Conservation (phyloP, 2,113 vertebrate genomes). For the Poeciliopsis occidentalis region DNA sequence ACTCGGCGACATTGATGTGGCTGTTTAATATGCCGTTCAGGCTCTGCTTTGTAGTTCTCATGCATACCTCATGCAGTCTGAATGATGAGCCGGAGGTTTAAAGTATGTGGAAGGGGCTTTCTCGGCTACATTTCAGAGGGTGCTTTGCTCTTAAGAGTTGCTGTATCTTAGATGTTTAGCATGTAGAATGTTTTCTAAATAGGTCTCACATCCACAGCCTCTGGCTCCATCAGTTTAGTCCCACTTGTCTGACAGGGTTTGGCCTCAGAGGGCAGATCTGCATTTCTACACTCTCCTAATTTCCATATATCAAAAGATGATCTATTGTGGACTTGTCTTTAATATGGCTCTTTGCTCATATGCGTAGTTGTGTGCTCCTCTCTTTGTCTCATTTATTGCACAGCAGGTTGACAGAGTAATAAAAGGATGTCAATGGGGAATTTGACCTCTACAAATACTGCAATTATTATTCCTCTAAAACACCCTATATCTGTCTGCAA, state of each 20-base stretch:
- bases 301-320: conserved; percentile 56
- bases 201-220: conserved; percentile 16
- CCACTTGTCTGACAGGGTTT: conserved; percentile 44
- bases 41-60: conserved; percentile 29
- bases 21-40: conserved; percentile 16
- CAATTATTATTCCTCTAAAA: conserved; percentile 67
- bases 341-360: conserved; percentile 26
- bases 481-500: conserved; percentile 55
- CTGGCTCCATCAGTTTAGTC: conserved; percentile 36
- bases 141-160: conserved; percentile 29
- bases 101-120: conserved; percentile 18
- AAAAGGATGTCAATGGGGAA: conserved; percentile 67
- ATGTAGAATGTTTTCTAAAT: conserved; percentile 7
- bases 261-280: conserved; percentile 34
- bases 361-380: conserved; percentile 35
- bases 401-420: conserved; percentile 64
- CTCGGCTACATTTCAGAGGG: conserved; percentile 11
- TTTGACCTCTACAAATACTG: conserved; percentile 72
- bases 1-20: conserved; percentile 21
- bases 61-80: conserved; percentile 12
- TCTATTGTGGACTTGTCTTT: conserved; percentile 29
- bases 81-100: conserved; percentile 33
- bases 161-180: neutral
- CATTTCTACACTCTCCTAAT: conserved; percentile 40
- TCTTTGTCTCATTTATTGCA: conserved; percentile 65